Percentiles rank a stretch among this genome's conserved stretches.
Conservation (phyloP, 2,113 vertebrate species). For the Pterocles orientalis region DNA sequence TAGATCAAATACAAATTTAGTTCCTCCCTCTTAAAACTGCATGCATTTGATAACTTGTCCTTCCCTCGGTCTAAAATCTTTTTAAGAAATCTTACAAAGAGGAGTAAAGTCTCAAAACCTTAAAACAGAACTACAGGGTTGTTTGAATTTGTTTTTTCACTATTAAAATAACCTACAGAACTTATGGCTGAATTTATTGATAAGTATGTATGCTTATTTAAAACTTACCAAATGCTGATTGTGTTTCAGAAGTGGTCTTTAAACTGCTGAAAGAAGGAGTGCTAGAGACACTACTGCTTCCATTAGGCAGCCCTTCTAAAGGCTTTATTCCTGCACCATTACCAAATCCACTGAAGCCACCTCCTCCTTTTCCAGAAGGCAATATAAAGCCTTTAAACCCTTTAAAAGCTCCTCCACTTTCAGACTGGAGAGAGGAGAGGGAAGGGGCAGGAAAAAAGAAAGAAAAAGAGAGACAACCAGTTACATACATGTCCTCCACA, state of each 20-base stretch:
- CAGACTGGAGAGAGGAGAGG: slow-evolving; percentile 72
- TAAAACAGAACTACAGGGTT: background rate
- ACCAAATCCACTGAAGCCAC: slow-evolving; percentile 81
- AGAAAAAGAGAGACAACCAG: background rate
- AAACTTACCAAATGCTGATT: slow-evolving; percentile 80
- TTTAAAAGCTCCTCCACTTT: slow-evolving; percentile 87
- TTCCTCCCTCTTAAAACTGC: background rate
- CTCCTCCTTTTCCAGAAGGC: slow-evolving; percentile 65
- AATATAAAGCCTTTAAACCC: slow-evolving; percentile 87
- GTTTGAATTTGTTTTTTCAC: background rate
- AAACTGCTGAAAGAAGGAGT: slow-evolving; percentile 68
- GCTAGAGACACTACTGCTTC: slow-evolving; percentile 66
- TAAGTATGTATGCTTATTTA: background rate
- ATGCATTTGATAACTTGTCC: background rate
- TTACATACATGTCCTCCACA: background rate
- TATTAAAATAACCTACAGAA: background rate
- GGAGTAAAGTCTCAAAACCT: background rate
- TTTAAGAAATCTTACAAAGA: background rate
- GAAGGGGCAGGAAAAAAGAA: background rate
- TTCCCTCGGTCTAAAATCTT: background rate
- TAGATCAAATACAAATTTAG: background rate
- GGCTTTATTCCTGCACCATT: slow-evolving; percentile 79
- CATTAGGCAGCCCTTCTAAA: slow-evolving; percentile 83
- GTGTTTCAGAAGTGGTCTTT: slow-evolving; percentile 50
- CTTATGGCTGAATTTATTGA: background rate